Conservation (phyloP, 1,140 invertebrate genomes). For the Nasonia longicornis region DNA sequence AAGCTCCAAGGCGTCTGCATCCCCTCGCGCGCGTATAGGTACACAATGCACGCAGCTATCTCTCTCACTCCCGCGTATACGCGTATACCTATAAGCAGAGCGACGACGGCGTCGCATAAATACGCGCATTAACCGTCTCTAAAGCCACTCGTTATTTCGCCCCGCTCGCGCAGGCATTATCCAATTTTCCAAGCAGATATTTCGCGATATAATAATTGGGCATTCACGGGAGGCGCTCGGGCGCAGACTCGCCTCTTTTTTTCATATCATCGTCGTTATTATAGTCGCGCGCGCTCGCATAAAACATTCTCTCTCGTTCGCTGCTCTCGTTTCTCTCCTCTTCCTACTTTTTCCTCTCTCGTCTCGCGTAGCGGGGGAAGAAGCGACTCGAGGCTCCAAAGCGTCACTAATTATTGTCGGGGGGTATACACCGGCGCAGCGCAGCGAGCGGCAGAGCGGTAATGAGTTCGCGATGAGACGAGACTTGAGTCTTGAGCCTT, state of each 20-base stretch:
- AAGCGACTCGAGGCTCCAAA: not conserved
- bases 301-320: constrained; percentile 3
- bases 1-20: not conserved
- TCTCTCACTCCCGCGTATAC: too few species aligned
- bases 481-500: constrained; percentile 22
- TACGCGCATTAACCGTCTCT: constrained; percentile 40
- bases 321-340: constrained; percentile 36
- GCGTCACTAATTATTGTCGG: constrained; percentile 59
- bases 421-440: not conserved
- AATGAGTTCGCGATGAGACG: constrained; percentile 56
- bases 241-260: constrained; percentile 30
- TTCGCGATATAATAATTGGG: constrained; percentile 64
- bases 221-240: constrained; percentile 54
- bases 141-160: constrained; percentile 45
- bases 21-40: not conserved
- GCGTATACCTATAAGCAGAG: constrained; percentile 2
- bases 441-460: constrained; percentile 33
- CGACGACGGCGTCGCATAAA: constrained; percentile 32
- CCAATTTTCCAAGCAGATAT: constrained; percentile 62
- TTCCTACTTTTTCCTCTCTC: constrained; percentile 50
- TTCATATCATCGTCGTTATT: constrained; percentile 16
- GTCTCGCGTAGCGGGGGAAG: constrained; percentile 28
- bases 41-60: not conserved
- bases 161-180: constrained; percentile 53
- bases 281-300: not conserved